Percentiles rank a stretch among this genome's conserved stretches.
Conservation (phyloP, 2,113 vertebrate genomes). For the Indicator indicator region DNA sequence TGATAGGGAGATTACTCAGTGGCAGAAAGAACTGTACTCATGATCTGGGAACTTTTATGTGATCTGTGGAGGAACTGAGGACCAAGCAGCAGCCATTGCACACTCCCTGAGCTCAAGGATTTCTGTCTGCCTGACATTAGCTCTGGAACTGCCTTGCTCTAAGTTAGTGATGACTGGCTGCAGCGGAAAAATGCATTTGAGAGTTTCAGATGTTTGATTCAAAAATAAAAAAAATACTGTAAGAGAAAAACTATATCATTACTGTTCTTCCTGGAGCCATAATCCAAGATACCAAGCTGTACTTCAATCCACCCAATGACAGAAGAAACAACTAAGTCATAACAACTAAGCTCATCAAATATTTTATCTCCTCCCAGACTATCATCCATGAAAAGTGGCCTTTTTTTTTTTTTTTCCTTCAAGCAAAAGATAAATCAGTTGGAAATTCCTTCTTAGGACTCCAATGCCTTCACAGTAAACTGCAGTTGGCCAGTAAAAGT, state of each 20-base stretch:
- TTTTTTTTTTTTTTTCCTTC: not conserved
- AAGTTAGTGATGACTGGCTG: not conserved
- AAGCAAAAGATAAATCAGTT: not conserved
- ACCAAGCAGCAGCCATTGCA: not conserved
- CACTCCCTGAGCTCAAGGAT: not conserved
- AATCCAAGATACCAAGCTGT: not conserved
- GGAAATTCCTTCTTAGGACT: not conserved
- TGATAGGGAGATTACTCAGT: not conserved
- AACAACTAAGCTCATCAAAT: not conserved
- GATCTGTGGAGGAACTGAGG: not conserved
- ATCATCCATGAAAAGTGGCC: not conserved
- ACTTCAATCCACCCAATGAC: not conserved
- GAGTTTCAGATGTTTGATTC: not conserved
- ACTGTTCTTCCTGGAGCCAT: not conserved
- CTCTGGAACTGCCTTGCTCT: not conserved
- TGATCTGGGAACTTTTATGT: not conserved
- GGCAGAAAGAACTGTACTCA: not conserved
- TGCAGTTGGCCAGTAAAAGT: not conserved
- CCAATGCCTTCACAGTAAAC: not conserved
- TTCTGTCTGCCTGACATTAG: not conserved
- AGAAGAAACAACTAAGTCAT: not conserved
- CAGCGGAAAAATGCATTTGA: not conserved
- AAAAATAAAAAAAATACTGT: not conserved
- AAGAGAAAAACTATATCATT: not conserved
- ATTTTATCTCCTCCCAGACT: not conserved